Evolutionary conservation across 2,113 vertebrate genomes (phyloP).

Genomic region (Athene noctua): DNA sequence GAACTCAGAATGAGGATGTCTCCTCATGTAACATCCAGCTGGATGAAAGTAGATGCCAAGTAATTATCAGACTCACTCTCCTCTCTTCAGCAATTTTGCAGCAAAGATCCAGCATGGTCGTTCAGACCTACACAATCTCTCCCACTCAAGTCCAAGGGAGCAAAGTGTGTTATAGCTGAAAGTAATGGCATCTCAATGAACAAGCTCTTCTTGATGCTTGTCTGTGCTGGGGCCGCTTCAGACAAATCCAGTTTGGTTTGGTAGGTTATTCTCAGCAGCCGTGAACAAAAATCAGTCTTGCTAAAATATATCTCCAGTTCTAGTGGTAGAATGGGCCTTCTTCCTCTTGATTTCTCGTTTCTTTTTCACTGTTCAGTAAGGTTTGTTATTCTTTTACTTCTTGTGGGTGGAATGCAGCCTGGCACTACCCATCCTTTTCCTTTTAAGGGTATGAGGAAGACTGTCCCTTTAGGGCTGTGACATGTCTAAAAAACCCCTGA

Average conservation of each 20-base stretch:
- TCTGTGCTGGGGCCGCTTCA: neutral
- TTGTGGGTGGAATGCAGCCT: neutral
- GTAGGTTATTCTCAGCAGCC: neutral
- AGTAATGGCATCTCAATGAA: neutral
- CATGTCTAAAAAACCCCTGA: neutral
- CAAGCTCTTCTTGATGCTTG: neutral
- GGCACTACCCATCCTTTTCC: neutral
- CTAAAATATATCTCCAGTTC: neutral
- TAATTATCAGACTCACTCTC: neutral
- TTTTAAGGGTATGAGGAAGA: neutral
- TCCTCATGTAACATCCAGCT: accelerated
- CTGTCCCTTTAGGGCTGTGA: neutral
- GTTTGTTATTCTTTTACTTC: neutral
- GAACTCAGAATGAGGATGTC: neutral
- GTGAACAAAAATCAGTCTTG: neutral
- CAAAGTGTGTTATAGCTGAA: neutral
- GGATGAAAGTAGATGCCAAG: neutral
- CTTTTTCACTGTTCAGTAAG: neutral
- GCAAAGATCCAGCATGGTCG: neutral
- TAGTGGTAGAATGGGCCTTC: neutral
- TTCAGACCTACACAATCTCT: neutral
- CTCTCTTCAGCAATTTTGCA: neutral
- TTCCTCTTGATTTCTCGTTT: neutral
- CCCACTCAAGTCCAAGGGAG: neutral
- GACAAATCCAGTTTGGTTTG: neutral